These are phyloP conservation scores for Mamestra configurata DNA, from an alignment of 1,140 invertebrate species.

Conservation along the genomic window DNA sequence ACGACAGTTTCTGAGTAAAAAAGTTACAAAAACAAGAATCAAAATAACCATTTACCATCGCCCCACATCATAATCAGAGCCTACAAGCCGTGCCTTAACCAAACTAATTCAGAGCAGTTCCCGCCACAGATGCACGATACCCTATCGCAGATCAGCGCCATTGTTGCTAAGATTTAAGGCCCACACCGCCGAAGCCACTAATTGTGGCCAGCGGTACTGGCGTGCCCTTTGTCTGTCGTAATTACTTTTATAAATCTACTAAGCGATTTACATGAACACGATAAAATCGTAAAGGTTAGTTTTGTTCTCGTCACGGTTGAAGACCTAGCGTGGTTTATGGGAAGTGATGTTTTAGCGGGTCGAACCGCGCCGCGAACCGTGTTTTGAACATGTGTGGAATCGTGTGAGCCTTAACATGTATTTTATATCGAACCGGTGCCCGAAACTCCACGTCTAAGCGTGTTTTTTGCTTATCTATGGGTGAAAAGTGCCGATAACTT, in stretches of 20 bases:
- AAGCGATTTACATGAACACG: conserved; percentile 70
- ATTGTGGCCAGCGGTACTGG: conserved; percentile 58
- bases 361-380: not conserved
- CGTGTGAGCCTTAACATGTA: not conserved
- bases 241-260: conserved; percentile 76
- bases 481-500: too few relatives aligned
- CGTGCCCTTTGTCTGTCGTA: conserved; percentile 64
- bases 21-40: not conserved
- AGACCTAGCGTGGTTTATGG: conserved; percentile 57
- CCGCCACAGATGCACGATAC: conserved; percentile 68
- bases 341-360: conserved; percentile 35
- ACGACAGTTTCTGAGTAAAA: not conserved
- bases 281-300: conserved; percentile 70
- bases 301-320: conserved; percentile 67
- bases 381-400: conserved; percentile 19
- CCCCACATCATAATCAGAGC: conserved; percentile 38
- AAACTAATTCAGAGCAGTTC: conserved; percentile 62
- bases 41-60: not conserved
- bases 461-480: too few relatives aligned
- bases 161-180: conserved; percentile 75
- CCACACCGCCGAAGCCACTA: conserved; percentile 61
- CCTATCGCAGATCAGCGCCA: conserved; percentile 71
- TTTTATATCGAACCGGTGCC: too few relatives aligned
- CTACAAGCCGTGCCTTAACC: conserved; percentile 52
- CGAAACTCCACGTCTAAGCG: too few relatives aligned